Evolutionary conservation across 2,888 invertebrate species (phyloP).

Genomic region (Acleris laterana): DNA sequence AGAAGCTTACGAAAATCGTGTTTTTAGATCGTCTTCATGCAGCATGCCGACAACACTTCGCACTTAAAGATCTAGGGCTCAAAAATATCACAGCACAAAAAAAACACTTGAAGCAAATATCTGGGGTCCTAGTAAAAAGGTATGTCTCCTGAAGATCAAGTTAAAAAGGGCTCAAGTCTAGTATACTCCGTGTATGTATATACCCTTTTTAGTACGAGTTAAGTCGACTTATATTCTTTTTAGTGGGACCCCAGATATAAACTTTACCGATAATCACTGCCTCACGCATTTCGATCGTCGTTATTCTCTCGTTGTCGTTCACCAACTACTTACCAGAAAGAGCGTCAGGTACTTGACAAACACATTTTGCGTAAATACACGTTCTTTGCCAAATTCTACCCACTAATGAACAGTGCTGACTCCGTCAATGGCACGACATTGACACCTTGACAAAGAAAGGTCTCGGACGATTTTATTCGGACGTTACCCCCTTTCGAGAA

Average conservation of each 20-base stretch:
- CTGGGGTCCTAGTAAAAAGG: not conserved
- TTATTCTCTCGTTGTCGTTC: slow-evolving; percentile 64
- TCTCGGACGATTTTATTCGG: slow-evolving; percentile 50
- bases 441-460: slow-evolving; percentile 45
- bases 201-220: no score
- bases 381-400: slow-evolving; percentile 71
- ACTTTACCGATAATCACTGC: slow-evolving; percentile 71
- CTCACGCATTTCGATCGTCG: slow-evolving; percentile 69
- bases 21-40: no score
- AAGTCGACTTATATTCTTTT: no score
- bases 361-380: slow-evolving; percentile 56
- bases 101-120: not conserved
- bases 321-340: slow-evolving; percentile 63
- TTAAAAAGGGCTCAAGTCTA: no score
- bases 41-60: no score
- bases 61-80: no score
- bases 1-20: no score
- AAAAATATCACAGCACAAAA: no score
- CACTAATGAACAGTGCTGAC: slow-evolving; percentile 67
- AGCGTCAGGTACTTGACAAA: slow-evolving; percentile 55
- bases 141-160: no score
- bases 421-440: slow-evolving; percentile 52
- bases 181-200: no score
- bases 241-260: slow-evolving; percentile 35
- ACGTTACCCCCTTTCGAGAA: slow-evolving; percentile 60